These are phyloP conservation scores for Agelastica alni DNA, from an alignment of 2,888 invertebrate genomes.

Conservation along the genomic window DNA sequence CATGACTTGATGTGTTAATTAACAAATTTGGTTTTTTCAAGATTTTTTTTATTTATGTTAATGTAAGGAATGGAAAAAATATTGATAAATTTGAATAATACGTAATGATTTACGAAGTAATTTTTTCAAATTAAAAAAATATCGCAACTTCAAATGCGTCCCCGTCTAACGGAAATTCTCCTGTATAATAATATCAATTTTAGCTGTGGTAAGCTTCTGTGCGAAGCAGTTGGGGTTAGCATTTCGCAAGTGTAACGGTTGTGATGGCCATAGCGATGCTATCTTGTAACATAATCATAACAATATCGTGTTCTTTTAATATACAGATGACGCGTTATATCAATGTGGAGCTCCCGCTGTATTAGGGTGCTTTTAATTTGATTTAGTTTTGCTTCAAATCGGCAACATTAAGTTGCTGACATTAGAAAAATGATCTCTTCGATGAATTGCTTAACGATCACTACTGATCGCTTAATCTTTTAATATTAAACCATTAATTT, in stretches of 20 bases:
- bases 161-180: too few relatives aligned
- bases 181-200: constrained; percentile 9
- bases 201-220: constrained; percentile 14
- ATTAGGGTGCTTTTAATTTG: constrained; percentile 19
- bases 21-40: too few relatives aligned
- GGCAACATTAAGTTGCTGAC: constrained; percentile 11
- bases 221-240: background rate
- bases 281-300: constrained; percentile 31
- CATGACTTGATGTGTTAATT: too few relatives aligned
- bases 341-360: constrained; percentile 19
- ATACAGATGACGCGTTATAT: constrained; percentile 32
- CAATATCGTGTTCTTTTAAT: constrained; percentile 33
- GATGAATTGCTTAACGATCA: constrained; percentile 14
- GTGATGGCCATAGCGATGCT: constrained; percentile 10
- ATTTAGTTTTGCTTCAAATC: constrained; percentile 14
- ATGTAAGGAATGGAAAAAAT: too few relatives aligned
- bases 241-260: constrained; percentile 5
- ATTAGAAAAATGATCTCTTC: constrained; percentile 17
- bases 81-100: too few relatives aligned
- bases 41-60: too few relatives aligned
- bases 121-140: too few relatives aligned
- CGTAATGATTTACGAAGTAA: too few relatives aligned
- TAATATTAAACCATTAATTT: background rate
- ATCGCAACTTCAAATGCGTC: too few relatives aligned
- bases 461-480: constrained; percentile 1